Conservation (phyloP, 2,113 vertebrate genomes). For the Campylomormyrus tamandua region DNA sequence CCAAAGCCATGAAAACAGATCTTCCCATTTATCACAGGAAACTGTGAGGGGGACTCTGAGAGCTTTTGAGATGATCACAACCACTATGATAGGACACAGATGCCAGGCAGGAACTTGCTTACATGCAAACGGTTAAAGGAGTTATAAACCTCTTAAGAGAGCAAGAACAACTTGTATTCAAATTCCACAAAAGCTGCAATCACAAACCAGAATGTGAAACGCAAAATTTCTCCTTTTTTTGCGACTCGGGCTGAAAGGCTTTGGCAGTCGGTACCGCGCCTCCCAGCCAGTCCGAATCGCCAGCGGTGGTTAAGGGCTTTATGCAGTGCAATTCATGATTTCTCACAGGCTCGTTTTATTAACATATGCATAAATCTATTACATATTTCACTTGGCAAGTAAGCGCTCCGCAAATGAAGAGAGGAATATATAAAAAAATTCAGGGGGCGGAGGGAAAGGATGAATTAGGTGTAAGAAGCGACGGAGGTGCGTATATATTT, state of each 20-base stretch:
- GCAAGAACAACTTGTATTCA: neutral
- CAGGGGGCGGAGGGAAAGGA: neutral
- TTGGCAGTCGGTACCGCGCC: neutral
- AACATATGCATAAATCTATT: constrained; percentile 14
- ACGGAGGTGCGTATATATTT: neutral
- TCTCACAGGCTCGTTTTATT: neutral
- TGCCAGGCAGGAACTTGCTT: neutral
- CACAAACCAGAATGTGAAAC: neutral
- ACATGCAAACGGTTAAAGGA: constrained; percentile 3
- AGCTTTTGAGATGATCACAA: neutral
- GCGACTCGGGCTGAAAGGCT: neutral
- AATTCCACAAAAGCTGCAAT: neutral
- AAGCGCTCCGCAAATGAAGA: neutral
- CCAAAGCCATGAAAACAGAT: constrained; percentile 4
- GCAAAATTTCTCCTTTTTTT: neutral
- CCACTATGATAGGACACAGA: neutral
- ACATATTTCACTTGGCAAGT: neutral
- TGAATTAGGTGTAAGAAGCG: neutral
- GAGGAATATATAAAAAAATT: neutral
- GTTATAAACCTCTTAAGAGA: neutral
- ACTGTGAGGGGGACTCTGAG: constrained; percentile 18
- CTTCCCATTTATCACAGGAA: constrained; percentile 29
- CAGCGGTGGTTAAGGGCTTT: neutral
- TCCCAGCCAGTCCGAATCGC: neutral
- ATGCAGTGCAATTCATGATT: neutral